Evolutionary conservation across 1,140 invertebrate species (phyloP).

Genomic region (Pollicipes pollicipes): DNA sequence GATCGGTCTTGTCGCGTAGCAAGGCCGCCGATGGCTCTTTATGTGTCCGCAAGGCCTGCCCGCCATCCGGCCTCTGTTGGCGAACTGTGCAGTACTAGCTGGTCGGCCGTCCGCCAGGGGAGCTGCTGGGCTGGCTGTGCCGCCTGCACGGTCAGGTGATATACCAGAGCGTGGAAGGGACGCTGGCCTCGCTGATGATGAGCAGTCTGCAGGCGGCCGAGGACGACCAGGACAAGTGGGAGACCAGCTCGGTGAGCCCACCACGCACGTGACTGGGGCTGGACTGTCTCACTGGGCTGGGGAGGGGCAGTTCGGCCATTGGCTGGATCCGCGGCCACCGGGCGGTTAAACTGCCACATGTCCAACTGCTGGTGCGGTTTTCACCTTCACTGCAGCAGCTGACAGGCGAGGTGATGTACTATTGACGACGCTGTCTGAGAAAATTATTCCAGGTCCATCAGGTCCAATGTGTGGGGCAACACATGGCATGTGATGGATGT

Average conservation of each 20-base stretch:
- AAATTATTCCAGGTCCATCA: too few species aligned
- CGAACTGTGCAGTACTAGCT: too few species aligned
- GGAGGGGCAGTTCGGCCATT: too few species aligned
- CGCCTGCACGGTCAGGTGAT: not conserved
- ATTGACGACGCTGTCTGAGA: too few species aligned
- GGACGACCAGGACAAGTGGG: not conserved
- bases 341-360: not conserved
- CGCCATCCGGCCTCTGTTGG: not conserved
- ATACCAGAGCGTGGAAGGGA: not conserved
- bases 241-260: not conserved
- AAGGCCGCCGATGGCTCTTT: not conserved
- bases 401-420: too few species aligned
- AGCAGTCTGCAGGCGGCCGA: not conserved
- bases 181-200: not conserved
- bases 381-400: too few species aligned
- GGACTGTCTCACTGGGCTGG: too few species aligned
- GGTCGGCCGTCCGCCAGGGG: not conserved
- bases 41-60: not conserved
- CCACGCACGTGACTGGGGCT: too few species aligned
- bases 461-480: too few species aligned
- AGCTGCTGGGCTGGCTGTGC: slow-evolving; percentile 4
- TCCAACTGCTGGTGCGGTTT: not conserved
- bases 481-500: too few species aligned
- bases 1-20: too few species aligned
- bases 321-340: not conserved